Evolutionary conservation across 2,113 vertebrate genomes (phyloP).

Genomic region (Caloenas nicobarica): DNA sequence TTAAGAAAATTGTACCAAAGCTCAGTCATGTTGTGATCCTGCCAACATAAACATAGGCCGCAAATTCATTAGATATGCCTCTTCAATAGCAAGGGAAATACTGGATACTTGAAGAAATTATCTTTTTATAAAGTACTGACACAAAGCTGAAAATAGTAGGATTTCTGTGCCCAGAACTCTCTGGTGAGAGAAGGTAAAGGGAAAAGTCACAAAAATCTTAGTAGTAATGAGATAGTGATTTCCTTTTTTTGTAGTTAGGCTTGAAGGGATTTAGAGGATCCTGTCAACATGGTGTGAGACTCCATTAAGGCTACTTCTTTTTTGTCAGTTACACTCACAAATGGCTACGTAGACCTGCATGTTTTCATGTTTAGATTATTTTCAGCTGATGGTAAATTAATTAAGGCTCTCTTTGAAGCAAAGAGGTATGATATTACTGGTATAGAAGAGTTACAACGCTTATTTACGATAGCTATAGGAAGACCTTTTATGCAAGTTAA

Average conservation of each 20-base stretch:
- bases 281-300: not conserved
- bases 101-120: not conserved
- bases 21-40: not conserved
- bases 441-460: not conserved
- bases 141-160: not conserved
- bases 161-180: not conserved
- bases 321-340: not conserved
- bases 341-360: not conserved
- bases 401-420: not conserved
- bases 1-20: not conserved
- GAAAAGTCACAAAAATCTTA: not conserved
- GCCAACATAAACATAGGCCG: not conserved
- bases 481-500: not conserved
- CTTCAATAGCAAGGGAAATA: not conserved
- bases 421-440: not conserved
- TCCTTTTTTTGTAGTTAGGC: not conserved
- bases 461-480: not conserved
- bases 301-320: not conserved
- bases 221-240: not conserved
- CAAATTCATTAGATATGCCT: not conserved
- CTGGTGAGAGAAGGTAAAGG: not conserved
- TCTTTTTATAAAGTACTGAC: not conserved
- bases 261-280: not conserved
- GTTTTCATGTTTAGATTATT: not conserved
- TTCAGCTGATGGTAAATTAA: not conserved